Percentiles rank a stretch among this genome's conserved stretches.
These are phyloP conservation scores for Alectura lathami DNA, from an alignment of 2,113 vertebrate species.

Conservation along the genomic window DNA sequence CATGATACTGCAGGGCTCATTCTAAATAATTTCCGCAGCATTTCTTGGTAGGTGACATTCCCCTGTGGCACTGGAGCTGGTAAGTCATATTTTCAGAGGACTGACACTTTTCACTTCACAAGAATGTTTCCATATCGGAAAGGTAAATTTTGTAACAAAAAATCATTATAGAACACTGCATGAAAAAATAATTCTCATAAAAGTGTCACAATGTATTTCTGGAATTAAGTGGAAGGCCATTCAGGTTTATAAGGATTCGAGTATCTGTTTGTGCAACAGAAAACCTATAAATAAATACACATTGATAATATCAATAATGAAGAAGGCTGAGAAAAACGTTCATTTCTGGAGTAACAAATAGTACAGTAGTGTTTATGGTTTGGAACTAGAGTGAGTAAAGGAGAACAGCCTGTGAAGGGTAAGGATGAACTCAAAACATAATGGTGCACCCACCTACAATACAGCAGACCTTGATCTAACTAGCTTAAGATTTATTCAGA, in stretches of 20 bases:
- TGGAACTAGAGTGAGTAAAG: not conserved
- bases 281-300: not conserved
- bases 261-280: not conserved
- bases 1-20: not conserved
- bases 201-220: not conserved
- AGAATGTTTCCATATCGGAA: not conserved
- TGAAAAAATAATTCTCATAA: not conserved
- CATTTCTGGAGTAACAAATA: not conserved
- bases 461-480: not conserved
- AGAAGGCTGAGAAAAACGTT: not conserved
- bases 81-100: not conserved
- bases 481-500: not conserved
- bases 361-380: not conserved
- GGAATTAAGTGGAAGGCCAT: not conserved
- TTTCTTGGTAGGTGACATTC: not conserved
- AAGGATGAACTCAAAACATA: not conserved
- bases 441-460: not conserved
- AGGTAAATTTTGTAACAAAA: not conserved
- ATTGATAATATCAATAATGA: not conserved
- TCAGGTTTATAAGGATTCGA: not conserved
- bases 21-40: not conserved
- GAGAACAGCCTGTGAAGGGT: not conserved
- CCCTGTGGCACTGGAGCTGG: not conserved
- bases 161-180: not conserved
- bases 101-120: not conserved